Evolutionary conservation across 2,113 vertebrate genomes (phyloP).

Genomic region (Forbesichthys papilliferus): DNA sequence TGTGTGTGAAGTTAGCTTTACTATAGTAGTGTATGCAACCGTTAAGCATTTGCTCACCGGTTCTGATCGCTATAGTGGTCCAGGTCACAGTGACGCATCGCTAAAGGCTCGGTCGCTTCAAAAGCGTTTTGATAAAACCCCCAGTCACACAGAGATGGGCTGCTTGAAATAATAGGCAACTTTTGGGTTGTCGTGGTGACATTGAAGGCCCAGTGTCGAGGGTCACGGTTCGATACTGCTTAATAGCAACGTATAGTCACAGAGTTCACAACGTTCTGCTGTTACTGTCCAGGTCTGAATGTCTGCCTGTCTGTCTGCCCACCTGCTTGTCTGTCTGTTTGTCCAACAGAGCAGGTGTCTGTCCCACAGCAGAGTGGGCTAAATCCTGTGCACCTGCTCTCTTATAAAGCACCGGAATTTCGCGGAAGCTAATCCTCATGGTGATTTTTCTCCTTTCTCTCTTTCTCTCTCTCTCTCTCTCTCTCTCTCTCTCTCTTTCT

Average conservation of each 20-base stretch:
- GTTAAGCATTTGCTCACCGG: no score
- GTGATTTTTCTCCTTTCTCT: slow-evolving; percentile 44
- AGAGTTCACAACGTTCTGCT: slow-evolving; percentile 15
- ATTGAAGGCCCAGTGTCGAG: no score
- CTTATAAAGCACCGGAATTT: slow-evolving; percentile 67
- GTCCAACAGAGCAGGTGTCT: slow-evolving; percentile 60
- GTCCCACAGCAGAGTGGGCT: slow-evolving; percentile 46
- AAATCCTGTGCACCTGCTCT: slow-evolving; percentile 77
- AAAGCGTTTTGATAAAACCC: no score
- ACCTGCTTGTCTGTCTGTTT: slow-evolving; percentile 28
- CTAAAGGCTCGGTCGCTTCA: no score
- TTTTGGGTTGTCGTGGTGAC: no score
- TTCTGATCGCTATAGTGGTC: no score
- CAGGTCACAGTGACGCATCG: no score
- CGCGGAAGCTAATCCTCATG: slow-evolving; percentile 64
- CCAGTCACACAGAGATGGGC: no score
- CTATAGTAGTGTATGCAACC: no score
- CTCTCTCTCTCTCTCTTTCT: slow-evolving; percentile 21
- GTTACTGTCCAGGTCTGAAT: slow-evolving; percentile 22
- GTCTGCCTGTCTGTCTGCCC: slow-evolving; percentile 15
- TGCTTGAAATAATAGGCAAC: no score
- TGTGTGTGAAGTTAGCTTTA: no score
- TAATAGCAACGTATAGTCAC: neutral
- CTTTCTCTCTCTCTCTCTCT: slow-evolving; percentile 9
- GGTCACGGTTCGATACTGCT: no score